Evolutionary conservation across 2,113 vertebrate genomes (phyloP), one percentile per base, ranked within the genome.

Genomic region (Psophia crepitans): DNA sequence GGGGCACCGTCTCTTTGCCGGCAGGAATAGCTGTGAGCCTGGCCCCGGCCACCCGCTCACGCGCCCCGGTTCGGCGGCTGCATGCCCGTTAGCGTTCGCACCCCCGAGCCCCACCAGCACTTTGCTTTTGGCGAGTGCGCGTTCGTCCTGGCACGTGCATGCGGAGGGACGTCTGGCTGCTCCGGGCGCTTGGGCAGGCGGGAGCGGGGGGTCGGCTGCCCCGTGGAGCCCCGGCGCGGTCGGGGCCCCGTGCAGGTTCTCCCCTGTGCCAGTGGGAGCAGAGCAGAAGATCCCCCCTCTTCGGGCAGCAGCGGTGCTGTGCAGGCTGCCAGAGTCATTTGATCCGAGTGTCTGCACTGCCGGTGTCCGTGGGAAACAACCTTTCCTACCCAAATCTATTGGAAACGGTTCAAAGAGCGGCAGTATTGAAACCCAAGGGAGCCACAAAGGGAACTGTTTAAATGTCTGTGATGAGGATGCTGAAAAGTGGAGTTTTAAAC

Each of bases 131-230:
- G 54, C 2, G 0, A n/a, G 61, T 13, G 65, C 11, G 1, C 37
- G 4, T 53, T 61, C 1, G 0, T 53, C 46, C 23, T 24, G 33
- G 30, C 17, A 27, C 6, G 2, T 44, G 56, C 57, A 19, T 61
- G 48, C 2, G 1, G 48, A 66, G 66, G 56, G 61, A 39, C 7
- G 0, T 35, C 39, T 1, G 5, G 63, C 48, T 27, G 35, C 43
- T 78, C 56, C 0, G 0, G 43, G 53, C 0, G 0, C 58, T 18
- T 9, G 46, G 54, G 60, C 86, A 56, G 35, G 46, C 1, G 0
- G 78, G 60, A 35, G 27, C 9, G 0, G 53, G 54, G 53, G 39
- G 17, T 48, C 10, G 1, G 69, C 60, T 87, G 87, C 77, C 57
- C 37, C 1, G 1, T 23, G 14, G 80, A 83, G 49, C 58, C 56